Base-by-base conservation (phyloP, 2,113 vertebrate species). In the Ailurus styani region DNA sequence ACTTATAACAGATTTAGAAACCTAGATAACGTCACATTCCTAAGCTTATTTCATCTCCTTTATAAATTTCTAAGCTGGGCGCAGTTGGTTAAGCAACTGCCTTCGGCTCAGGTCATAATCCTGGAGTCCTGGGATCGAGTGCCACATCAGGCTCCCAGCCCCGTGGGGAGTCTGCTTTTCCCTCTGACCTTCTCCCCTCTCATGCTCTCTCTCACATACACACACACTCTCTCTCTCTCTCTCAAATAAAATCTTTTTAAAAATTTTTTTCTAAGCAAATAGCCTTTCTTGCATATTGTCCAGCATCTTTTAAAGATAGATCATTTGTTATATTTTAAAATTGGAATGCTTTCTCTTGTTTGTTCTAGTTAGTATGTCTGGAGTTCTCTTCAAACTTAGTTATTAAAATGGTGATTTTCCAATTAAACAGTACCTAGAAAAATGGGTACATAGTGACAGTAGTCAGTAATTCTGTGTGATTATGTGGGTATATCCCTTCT, bases 21-120 rank as follows among this genome's bases (percentile, higher is more conserved):
- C 47, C 82, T 79, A 85, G 7, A 60, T 79, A 83, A 60, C 21
- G 6, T 84, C 62, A 81, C 6, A 66, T 96, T 87, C 60, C 92
- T 95, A 96, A 72, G 23, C 14, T 97, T 37, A 82, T 87, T 94
- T 97, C 18, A 73, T 92, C 64, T 95, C 23, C 77, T 88, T 96
- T 73, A 70, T 85, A 90, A 79, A 79, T 93, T 93, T 96, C 42
- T 85, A 85, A 94, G 45, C 64, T n/a, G n/a, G n/a, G n/a, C n/a
- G n/a, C n/a, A n/a, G n/a, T n/a, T n/a, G n/a, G n/a, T n/a, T n/a
- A n/a, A n/a, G n/a, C n/a, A n/a, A n/a, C n/a, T n/a, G n/a, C n/a
- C n/a, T n/a, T n/a, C n/a, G n/a, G n/a, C n/a, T n/a, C n/a, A n/a
- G n/a, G n/a, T n/a, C n/a, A n/a, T n/a, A n/a, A n/a, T n/a, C n/a